phyloP scores from a whole-genome alignment of 2,888 invertebrate species.

The Siphlonurus alternatus region DNA sequence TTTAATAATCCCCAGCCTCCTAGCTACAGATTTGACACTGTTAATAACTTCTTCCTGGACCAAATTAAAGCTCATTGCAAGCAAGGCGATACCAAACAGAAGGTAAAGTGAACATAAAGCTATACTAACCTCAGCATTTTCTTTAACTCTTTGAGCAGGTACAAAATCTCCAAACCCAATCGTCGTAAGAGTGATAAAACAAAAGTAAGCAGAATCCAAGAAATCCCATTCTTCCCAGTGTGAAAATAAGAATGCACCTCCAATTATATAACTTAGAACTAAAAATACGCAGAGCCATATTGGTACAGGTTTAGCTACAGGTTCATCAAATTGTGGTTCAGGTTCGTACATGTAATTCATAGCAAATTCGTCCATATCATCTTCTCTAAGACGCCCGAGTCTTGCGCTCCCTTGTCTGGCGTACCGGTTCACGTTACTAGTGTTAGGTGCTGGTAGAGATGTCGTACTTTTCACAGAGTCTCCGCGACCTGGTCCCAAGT shows the following conservation, averaged over 20 bases:
- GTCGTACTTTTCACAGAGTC: constrained; percentile 5
- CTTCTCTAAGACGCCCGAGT: constrained; percentile 15
- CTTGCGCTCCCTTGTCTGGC: constrained; percentile 6
- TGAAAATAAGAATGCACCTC: constrained; percentile 71
- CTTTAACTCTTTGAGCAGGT: constrained; percentile 52
- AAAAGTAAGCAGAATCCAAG: constrained; percentile 81
- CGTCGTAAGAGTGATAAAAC: constrained; percentile 84
- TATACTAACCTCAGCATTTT: constrained; percentile 40
- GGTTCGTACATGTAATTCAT: constrained; percentile 32
- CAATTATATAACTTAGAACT: constrained; percentile 77
- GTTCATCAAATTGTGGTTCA: constrained; percentile 28
- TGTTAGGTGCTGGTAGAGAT: background rate
- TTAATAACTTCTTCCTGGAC: constrained; percentile 88
- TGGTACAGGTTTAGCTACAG: constrained; percentile 36
- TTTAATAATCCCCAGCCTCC: constrained; percentile 74
- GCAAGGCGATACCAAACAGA: constrained; percentile 80
- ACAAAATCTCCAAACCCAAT: constrained; percentile 89
- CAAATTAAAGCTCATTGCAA: constrained; percentile 94
- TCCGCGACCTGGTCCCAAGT: constrained; percentile 15
- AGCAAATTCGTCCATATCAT: constrained; percentile 13
- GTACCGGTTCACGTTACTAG: background rate
- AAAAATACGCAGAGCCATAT: constrained; percentile 80
- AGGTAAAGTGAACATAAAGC: constrained; percentile 84
- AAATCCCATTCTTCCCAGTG: constrained; percentile 77
- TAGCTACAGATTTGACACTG: constrained; percentile 72